Conservation (phyloP, 2,888 invertebrate genomes). For the Blera fallax region DNA sequence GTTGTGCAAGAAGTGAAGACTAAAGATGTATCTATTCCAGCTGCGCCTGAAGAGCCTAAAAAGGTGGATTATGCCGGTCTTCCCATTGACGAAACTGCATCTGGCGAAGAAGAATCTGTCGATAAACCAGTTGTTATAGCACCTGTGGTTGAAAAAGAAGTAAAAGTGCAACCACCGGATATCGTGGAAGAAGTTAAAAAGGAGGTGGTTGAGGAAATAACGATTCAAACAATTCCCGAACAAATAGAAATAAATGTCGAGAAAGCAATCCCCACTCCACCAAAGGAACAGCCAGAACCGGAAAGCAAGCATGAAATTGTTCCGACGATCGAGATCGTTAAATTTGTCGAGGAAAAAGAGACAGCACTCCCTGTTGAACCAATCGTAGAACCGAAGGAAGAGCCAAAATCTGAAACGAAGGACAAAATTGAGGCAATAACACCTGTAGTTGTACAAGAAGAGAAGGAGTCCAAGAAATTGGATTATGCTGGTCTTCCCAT, state of each 20-base stretch:
- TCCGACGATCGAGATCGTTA: background rate
- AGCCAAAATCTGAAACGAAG: background rate
- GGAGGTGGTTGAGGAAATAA: background rate
- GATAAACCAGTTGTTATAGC: slow-evolving; percentile 33
- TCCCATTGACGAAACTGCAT: slow-evolving; percentile 78
- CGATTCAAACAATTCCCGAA: background rate
- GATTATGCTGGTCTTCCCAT: slow-evolving; percentile 74
- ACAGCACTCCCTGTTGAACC: too few relatives aligned
- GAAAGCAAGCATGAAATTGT: background rate
- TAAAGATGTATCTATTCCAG: background rate
- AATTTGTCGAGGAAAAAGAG: background rate
- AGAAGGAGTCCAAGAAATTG: slow-evolving; percentile 3
- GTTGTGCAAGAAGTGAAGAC: background rate
- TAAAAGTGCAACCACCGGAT: slow-evolving; percentile 61
- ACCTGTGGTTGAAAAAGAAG: background rate
- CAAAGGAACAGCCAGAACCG: background rate
- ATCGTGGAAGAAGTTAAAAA: background rate
- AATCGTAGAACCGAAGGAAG: too few relatives aligned
- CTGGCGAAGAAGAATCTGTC: slow-evolving; percentile 76
- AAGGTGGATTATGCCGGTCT: slow-evolving; percentile 75
- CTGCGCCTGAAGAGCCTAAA: background rate
- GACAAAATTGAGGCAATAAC: too few relatives aligned
- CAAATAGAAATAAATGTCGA: background rate
- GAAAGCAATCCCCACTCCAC: too few relatives aligned
- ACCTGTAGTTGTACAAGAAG: too few relatives aligned